Evolutionary conservation across 2,888 invertebrate species (phyloP), one percentile per base, ranked within the genome.

Genomic region (Tachina lurida): DNA sequence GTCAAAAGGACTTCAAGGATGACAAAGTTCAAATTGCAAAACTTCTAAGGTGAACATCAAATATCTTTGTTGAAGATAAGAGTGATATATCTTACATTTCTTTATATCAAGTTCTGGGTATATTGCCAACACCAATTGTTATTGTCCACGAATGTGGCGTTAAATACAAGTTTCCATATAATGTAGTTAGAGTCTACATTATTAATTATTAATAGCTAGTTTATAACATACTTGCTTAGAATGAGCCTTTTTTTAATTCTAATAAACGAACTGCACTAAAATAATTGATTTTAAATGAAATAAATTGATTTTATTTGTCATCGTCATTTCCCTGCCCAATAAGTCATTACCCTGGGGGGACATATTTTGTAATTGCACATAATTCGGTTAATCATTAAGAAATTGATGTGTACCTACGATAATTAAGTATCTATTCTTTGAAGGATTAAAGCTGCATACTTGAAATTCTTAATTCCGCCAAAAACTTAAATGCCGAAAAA

Each of bases 71-170:
- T 49, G 49, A 62, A 22, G 73, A 60, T 62, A 74, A 60, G 41
- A 74, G 58, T 62, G 60, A 74, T 62, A 74, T 74, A 74, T 62
- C 60, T 49, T 60, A 60, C 63, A 74, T 74, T 41, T 74, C 52
- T n/a, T 49, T 63, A 75, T 41, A 63, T 63, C 52, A 75, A 75
- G 54, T 54, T 49, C 54, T 56, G 54, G 71, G 22, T 60, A 73
- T 73, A 73, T 73, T 73, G 22, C 58, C 58, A 60, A 73, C 58
- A 47, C 58, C 74, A 63, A 75, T 15, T 43, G 54, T 63, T 49
- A 65, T 63, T 75, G 75, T 75, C 15, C 58, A 73, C 43, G 45
- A 43, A 73, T 58, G 22, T 56, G 58, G 31, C 58, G 58, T 58
- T 47, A 58, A 58, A 31, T 58, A 58, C 58, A 58, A 58, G 19